These are phyloP conservation scores for Drosophila ficusphila DNA, from an alignment of 1,140 invertebrate species.

Conservation along the genomic window DNA sequence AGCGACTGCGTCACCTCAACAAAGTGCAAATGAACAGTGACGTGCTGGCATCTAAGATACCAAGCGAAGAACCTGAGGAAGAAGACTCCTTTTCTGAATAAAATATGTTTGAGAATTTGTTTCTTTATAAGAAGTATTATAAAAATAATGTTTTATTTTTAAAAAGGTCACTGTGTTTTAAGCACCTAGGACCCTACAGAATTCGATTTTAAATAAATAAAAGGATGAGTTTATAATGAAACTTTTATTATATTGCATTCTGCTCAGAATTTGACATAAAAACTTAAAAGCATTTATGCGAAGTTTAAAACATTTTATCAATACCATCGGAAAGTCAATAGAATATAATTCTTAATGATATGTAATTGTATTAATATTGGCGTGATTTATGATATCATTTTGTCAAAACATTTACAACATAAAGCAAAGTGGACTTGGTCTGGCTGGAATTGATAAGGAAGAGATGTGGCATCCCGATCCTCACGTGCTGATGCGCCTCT, in stretches of 20 bases:
- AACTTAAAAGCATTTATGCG: conserved; percentile 4
- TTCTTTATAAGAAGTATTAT: background rate
- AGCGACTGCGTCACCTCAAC: conserved; percentile 17
- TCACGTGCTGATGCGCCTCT: conserved; percentile 48
- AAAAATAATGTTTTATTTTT: no score
- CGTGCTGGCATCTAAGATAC: conserved; percentile 48
- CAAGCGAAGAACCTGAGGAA: background rate
- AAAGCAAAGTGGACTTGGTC: conserved; percentile 4
- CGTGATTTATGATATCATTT: background rate
- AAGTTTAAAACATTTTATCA: conserved; percentile 3
- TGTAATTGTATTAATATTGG: background rate
- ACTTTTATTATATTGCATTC: conserved; percentile 6
- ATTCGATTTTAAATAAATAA: no score
- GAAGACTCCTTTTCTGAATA: no score
- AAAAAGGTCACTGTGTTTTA: no score
- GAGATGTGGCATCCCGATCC: background rate
- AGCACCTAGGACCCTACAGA: no score
- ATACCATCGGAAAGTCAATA: background rate
- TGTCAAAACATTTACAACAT: background rate
- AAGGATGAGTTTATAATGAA: no score
- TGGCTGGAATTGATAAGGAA: conserved; percentile 4
- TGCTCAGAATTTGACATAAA: conserved; percentile 3
- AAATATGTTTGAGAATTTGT: no score
- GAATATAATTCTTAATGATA: background rate
- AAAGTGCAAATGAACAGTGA: conserved; percentile 53